Evolutionary conservation across 2,113 vertebrate genomes (phyloP).

Genomic region (Asarcornis scutulata): DNA sequence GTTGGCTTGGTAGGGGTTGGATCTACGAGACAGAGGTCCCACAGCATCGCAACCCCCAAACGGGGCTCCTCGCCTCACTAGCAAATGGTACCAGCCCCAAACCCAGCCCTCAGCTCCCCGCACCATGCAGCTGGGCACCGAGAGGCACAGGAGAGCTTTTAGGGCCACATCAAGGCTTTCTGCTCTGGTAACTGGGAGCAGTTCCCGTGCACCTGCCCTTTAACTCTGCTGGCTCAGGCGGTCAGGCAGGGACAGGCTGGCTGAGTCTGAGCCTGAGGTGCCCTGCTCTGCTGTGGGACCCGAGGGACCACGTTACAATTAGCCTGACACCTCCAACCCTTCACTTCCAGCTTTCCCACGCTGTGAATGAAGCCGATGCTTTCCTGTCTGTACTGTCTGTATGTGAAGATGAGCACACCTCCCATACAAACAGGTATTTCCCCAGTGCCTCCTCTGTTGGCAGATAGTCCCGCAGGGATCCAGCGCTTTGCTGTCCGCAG

Average conservation of each 20-base stretch:
- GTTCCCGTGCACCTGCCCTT: neutral
- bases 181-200: constrained; percentile 30
- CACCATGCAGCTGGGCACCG: neutral
- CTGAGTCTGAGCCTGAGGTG: neutral
- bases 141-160: no score
- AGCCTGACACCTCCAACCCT: neutral
- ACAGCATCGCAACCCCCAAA: neutral
- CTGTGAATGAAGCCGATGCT: neutral
- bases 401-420: neutral
- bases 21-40: constrained; percentile 17
- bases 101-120: neutral
- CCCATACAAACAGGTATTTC: neutral
- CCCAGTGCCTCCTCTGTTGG: neutral
- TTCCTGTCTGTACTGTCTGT: neutral
- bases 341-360: neutral
- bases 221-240: neutral
- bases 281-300: neutral
- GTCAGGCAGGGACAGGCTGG: neutral
- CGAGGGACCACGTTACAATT: neutral
- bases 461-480: neutral
- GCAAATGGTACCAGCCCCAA: neutral
- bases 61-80: neutral
- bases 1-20: constrained; percentile 44
- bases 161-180: neutral
- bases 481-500: neutral